These are phyloP conservation scores for Cranoglanis bouderius DNA, from an alignment of 2,113 vertebrate species.

Conservation along the genomic window DNA sequence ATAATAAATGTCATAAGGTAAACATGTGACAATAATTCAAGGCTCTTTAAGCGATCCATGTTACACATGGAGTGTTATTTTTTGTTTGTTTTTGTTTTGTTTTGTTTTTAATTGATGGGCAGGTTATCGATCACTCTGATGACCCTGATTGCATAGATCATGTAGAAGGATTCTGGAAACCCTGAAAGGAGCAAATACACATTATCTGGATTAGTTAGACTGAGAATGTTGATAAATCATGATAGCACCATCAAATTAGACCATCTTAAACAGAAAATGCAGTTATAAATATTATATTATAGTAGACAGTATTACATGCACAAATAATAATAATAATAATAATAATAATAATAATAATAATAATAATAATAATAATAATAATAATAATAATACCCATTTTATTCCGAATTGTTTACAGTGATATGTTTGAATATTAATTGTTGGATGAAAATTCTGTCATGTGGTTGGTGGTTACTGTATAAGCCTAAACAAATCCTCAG, in stretches of 20 bases:
- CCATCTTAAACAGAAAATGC: slow-evolving; percentile 1
- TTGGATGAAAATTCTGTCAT: not conserved
- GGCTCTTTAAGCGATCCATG: not conserved
- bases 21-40: not conserved
- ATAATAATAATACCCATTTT: not conserved
- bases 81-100: not conserved
- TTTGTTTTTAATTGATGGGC: not conserved
- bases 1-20: slow-evolving; percentile 28
- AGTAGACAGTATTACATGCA: not conserved
- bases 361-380: too few relatives aligned
- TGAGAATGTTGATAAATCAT: slow-evolving; percentile 35
- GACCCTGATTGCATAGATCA: slow-evolving; percentile 20
- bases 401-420: not conserved
- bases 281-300: not conserved
- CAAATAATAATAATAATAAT: not conserved
- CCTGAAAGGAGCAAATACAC: slow-evolving; percentile 33
- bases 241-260: not conserved
- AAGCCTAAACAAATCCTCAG: not conserved
- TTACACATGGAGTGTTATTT: not conserved
- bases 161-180: not conserved
- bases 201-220: slow-evolving; percentile 8
- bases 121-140: slow-evolving; percentile 19
- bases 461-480: not conserved
- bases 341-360: too few relatives aligned
- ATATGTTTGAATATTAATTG: not conserved